Evolutionary conservation across 2,888 invertebrate genomes (phyloP).

Genomic region (Nezara viridula): DNA sequence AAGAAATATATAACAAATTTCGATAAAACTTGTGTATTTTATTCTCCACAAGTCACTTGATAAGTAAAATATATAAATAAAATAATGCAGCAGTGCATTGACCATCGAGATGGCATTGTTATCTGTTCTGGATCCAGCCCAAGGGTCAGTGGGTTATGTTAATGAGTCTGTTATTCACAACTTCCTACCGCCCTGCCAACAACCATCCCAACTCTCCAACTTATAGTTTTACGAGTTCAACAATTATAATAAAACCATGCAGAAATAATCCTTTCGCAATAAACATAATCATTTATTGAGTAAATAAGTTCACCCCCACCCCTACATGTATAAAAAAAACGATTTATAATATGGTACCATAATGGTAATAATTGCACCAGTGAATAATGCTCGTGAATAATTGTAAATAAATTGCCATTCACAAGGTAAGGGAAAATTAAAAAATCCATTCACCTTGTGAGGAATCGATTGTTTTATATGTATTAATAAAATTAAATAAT

Average conservation of each 20-base stretch:
- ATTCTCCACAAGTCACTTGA: not conserved
- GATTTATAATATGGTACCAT: too few species aligned
- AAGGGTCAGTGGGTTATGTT: conserved; percentile 31
- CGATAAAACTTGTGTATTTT: too few species aligned
- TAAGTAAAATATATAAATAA: not conserved
- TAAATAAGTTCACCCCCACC: not conserved
- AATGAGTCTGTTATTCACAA: not conserved
- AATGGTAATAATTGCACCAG: too few species aligned
- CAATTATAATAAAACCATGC: not conserved
- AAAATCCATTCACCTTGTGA: too few species aligned
- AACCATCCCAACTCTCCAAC: not conserved
- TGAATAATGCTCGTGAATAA: too few species aligned
- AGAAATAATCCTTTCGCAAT: not conserved
- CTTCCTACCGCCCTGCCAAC: not conserved
- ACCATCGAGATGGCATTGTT: not conserved
- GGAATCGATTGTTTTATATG: too few species aligned
- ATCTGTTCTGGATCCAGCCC: not conserved
- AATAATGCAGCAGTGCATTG: not conserved
- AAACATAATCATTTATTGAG: not conserved
- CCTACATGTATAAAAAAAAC: too few species aligned
- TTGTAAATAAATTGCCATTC: too few species aligned
- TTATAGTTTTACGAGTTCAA: not conserved
- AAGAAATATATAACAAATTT: too few species aligned
- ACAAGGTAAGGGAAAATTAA: too few species aligned
- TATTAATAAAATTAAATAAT: too few species aligned